phyloP scores from a whole-genome alignment of 2,888 invertebrate genomes.

The Iselma pallidipennis region DNA sequence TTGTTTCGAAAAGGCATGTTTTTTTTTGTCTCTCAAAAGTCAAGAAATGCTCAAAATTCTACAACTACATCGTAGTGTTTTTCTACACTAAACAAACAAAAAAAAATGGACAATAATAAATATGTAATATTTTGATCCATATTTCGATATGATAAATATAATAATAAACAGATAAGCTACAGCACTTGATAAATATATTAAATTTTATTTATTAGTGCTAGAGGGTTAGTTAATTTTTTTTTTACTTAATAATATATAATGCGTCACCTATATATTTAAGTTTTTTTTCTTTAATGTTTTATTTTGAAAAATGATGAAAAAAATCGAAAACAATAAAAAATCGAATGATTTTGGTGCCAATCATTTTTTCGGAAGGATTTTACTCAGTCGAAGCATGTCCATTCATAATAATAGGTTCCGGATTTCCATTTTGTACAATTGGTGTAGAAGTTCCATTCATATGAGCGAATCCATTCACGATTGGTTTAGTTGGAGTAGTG shows the following conservation, averaged over 20 bases:
- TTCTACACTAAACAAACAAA: too few relatives aligned
- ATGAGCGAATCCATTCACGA: conserved; percentile 44
- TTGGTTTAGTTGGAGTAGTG: conserved; percentile 47
- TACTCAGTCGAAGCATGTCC: conserved; percentile 28
- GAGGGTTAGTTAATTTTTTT: conserved; percentile 21
- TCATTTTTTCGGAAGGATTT: conserved; percentile 8
- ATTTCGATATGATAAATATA: conserved; percentile 5
- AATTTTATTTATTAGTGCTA: conserved; percentile 37
- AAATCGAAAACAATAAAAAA: background rate
- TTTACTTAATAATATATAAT: conserved; percentile 45
- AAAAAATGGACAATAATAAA: conserved; percentile 16
- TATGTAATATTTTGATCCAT: background rate
- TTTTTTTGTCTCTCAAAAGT: background rate
- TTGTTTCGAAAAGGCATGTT: background rate
- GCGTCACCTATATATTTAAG: conserved; percentile 42
- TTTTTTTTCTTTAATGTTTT: conserved; percentile 27
- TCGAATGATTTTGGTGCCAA: background rate
- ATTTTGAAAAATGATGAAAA: background rate
- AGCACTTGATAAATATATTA: conserved; percentile 33
- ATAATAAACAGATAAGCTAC: background rate
- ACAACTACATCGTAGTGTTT: conserved; percentile 19
- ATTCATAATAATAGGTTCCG: conserved; percentile 31
- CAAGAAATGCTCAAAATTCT: conserved; percentile 8
- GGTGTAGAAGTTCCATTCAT: conserved; percentile 42
- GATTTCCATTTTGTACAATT: conserved; percentile 38